Percentiles rank a stretch among this genome's conserved stretches.
phyloP scores from a whole-genome alignment of 2,113 vertebrate species.

The Xiphorhynchus elegans region DNA sequence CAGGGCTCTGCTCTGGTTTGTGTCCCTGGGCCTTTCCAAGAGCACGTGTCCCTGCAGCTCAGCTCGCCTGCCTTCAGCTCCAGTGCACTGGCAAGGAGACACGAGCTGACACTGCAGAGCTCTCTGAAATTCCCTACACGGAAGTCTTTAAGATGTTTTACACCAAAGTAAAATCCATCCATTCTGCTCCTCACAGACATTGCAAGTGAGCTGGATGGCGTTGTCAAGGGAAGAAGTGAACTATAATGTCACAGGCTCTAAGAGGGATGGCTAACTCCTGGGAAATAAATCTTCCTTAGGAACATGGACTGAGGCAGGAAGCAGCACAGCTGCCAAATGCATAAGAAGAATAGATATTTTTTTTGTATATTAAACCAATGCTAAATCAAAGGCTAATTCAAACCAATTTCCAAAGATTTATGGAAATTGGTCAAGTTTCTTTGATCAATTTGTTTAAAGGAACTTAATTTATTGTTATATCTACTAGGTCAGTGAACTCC shows the following conservation, averaged over 20 bases:
- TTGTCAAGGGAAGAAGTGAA: constrained; percentile 51
- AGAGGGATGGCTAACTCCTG: constrained; percentile 61
- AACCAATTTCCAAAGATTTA: constrained; percentile 70
- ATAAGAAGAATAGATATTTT: constrained; percentile 47
- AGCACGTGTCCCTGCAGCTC: neutral
- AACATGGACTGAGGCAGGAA: constrained; percentile 57
- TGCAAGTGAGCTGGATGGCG: neutral
- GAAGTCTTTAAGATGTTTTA: constrained; percentile 40
- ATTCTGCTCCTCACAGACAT: neutral
- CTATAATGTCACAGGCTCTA: constrained; percentile 41
- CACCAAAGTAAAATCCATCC: constrained; percentile 52
- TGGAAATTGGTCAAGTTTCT: constrained; percentile 71
- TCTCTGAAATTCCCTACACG: neutral
- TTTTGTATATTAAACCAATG: constrained; percentile 67
- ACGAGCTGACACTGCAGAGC: constrained; percentile 41
- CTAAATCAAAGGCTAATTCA: constrained; percentile 75
- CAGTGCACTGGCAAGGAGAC: neutral
- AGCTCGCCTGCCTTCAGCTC: neutral
- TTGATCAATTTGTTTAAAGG: constrained; percentile 68
- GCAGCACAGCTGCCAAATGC: constrained; percentile 66
- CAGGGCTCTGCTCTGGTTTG: neutral
- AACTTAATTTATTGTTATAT: constrained; percentile 68
- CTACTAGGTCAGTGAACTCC: constrained; percentile 63
- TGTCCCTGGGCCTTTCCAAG: neutral
- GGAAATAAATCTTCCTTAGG: constrained; percentile 68